phyloP scores from a whole-genome alignment of 2,113 vertebrate genomes.

The Grammomys dolichurus region DNA sequence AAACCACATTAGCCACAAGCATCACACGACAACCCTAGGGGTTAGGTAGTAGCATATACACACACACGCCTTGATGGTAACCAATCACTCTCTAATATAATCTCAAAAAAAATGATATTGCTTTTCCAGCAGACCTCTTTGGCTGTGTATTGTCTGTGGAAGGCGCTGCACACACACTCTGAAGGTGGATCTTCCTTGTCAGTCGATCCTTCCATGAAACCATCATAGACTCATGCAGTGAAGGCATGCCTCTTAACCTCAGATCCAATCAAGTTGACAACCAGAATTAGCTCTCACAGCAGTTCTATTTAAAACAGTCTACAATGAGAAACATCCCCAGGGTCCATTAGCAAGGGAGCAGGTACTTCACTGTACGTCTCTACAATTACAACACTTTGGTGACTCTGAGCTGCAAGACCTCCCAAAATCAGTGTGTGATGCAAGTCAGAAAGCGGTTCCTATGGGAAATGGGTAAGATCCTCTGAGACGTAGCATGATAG shows the following conservation, averaged over 20 bases:
- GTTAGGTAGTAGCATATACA: background rate
- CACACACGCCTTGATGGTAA: background rate
- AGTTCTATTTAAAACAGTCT: background rate
- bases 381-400: background rate
- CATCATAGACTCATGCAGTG: background rate
- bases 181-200: background rate
- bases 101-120: background rate
- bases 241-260: background rate
- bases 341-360: background rate
- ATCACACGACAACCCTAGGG: background rate
- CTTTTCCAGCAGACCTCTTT: background rate
- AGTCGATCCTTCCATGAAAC: background rate
- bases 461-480: background rate
- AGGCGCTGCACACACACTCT: background rate
- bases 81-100: background rate
- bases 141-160: background rate
- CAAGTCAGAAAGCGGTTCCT: slow-evolving; percentile 34
- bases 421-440: background rate
- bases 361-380: background rate
- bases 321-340: background rate
- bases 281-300: background rate
- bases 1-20: background rate
- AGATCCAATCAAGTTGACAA: background rate
- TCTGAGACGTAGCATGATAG: background rate
- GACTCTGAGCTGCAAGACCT: background rate